Conservation (phyloP, 1,140 invertebrate genomes). For the Lasioglossum baleicum region DNA sequence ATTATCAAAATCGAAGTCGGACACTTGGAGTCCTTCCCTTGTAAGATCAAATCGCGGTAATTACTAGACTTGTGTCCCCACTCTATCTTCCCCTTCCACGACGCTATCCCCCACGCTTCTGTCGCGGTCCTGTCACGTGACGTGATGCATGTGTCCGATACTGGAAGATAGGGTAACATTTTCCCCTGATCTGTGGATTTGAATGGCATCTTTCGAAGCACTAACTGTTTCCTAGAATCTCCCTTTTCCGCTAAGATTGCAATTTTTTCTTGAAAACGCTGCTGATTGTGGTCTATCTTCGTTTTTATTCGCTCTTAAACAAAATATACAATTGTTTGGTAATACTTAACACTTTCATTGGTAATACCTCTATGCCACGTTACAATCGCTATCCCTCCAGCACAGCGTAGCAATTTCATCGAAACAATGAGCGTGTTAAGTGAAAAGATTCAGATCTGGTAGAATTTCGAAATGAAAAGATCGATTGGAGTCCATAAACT, state of each 20-base stretch:
- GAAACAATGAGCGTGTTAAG: constrained; percentile 2
- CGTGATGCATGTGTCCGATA: too few relatives aligned
- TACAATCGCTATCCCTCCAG: background rate
- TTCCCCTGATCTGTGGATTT: too few relatives aligned
- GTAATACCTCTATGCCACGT: background rate
- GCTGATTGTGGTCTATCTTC: background rate
- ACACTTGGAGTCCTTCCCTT: too few relatives aligned
- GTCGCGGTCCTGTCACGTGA: too few relatives aligned
- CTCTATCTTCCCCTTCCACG: too few relatives aligned
- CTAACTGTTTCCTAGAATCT: background rate
- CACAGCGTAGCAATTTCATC: background rate
- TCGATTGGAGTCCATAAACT: background rate
- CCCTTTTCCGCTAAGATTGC: background rate
- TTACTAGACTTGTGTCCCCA: too few relatives aligned
- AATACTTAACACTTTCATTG: constrained; percentile 14
- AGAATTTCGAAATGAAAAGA: background rate
- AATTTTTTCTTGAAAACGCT: background rate
- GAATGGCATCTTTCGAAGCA: too few relatives aligned
- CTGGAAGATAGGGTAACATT: too few relatives aligned
- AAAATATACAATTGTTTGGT: background rate
- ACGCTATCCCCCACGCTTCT: too few relatives aligned
- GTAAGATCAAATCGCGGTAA: too few relatives aligned
- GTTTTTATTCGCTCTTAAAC: background rate
- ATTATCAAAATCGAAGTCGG: too few relatives aligned
- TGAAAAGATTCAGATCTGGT: too few relatives aligned